Conservation (phyloP, 2,888 invertebrate genomes). For the Incurvaria masculella region DNA sequence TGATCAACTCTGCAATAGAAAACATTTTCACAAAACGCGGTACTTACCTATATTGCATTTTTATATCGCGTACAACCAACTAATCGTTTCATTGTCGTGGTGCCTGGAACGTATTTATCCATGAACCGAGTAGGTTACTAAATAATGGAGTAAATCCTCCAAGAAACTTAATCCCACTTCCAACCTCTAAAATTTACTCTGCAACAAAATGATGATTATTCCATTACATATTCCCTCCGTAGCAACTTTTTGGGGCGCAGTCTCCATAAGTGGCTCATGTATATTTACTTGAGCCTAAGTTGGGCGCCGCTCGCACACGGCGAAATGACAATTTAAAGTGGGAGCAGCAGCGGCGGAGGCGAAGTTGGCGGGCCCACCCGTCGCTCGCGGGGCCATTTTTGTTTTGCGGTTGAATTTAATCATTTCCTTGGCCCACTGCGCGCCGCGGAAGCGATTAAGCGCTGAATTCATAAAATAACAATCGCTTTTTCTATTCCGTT, state of each 20-base stretch:
- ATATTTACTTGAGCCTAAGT: not conserved
- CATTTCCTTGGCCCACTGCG: not conserved
- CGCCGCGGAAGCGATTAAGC: not conserved
- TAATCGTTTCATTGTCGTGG: too few relatives aligned
- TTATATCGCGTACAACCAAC: too few relatives aligned
- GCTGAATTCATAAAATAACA: not conserved
- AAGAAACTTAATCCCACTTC: too few relatives aligned
- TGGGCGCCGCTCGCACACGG: not conserved
- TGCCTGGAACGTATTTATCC: too few relatives aligned
- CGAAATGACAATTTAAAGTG: not conserved
- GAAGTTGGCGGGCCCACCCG: not conserved
- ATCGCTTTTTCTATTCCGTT: not conserved
- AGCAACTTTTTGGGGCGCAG: not conserved
- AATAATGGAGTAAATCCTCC: too few relatives aligned
- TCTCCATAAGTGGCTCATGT: not conserved
- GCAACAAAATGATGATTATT: not conserved
- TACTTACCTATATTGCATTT: too few relatives aligned
- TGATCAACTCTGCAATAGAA: too few relatives aligned
- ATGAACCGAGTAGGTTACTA: too few relatives aligned
- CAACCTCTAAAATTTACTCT: not conserved
- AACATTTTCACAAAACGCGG: too few relatives aligned
- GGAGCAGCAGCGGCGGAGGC: not conserved
- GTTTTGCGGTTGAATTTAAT: not conserved
- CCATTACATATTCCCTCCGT: not conserved
- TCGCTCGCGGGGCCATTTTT: not conserved